Conservation (phyloP, 2,113 vertebrate species). For the Anarrhichthys ocellatus region DNA sequence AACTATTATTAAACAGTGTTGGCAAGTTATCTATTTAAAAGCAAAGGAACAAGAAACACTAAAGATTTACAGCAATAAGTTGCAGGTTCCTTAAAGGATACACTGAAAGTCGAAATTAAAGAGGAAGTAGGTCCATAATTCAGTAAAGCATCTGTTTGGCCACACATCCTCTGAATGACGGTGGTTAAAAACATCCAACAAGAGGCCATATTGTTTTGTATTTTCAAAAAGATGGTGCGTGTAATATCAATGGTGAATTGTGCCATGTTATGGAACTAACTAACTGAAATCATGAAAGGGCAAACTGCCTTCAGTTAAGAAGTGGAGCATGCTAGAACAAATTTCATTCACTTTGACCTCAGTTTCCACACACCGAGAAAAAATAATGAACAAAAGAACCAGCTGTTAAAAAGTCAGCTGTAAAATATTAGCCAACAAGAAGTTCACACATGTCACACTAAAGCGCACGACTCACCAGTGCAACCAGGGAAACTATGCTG, state of each 20-base stretch:
- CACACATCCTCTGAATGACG: background rate
- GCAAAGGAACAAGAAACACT: background rate
- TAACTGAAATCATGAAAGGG: background rate
- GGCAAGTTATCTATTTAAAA: background rate
- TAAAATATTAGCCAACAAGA: constrained; percentile 4
- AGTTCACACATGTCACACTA: background rate
- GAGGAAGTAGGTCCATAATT: constrained; percentile 58
- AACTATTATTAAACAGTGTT: background rate
- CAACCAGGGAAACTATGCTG: constrained; percentile 92
- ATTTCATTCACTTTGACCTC: background rate
- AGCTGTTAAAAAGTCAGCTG: background rate
- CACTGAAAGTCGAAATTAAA: constrained; percentile 33
- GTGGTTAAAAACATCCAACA: background rate
- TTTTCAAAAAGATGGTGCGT: background rate
- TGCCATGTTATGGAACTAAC: background rate
- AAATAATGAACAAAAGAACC: constrained; percentile 1
- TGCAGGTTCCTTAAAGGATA: constrained; percentile 33
- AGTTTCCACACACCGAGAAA: background rate
- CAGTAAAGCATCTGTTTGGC: constrained; percentile 21
- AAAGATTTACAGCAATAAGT: background rate
- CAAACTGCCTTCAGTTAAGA: background rate
- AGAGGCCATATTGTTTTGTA: background rate
- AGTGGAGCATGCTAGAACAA: background rate
- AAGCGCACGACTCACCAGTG: constrained; percentile 86
- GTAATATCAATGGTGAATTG: background rate